phyloP scores from a whole-genome alignment of 2,888 invertebrate genomes.

The Encarsia formosa region DNA sequence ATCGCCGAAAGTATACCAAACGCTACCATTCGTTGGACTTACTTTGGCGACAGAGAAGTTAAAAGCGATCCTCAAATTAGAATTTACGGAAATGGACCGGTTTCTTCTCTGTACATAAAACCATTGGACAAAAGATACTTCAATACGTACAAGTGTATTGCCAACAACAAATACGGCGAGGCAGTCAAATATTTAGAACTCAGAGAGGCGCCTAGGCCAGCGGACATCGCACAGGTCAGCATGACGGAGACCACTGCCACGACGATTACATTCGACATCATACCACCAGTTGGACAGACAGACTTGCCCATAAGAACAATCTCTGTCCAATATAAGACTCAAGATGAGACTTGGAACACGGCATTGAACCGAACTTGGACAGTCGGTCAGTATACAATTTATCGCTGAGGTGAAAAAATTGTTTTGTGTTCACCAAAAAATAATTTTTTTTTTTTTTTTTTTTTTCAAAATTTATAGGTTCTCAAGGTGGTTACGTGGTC shows the following conservation, averaged over 20 bases:
- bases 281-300: conserved; percentile 69
- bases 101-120: conserved; percentile 66
- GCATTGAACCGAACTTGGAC: conserved; percentile 75
- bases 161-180: conserved; percentile 71
- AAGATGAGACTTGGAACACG: conserved; percentile 66
- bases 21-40: conserved; percentile 84
- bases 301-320: conserved; percentile 74
- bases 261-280: conserved; percentile 74
- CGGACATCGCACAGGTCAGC: conserved; percentile 62
- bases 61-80: conserved; percentile 55
- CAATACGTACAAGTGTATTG: conserved; percentile 76
- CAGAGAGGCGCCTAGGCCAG: conserved; percentile 70
- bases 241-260: conserved; percentile 75
- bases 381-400: conserved; percentile 56
- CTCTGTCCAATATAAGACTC: conserved; percentile 72
- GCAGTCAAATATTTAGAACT: conserved; percentile 66
- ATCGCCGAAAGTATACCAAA: conserved; percentile 86
- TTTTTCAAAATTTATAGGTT: conserved; percentile 50
- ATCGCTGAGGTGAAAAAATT: too few species aligned
- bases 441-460: not conserved
- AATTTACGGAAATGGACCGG: conserved; percentile 63
- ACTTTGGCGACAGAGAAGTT: conserved; percentile 37
- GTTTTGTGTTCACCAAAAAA: not conserved
- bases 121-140: conserved; percentile 67
- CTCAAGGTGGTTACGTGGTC: conserved; percentile 65